Evolutionary conservation across 2,888 invertebrate species (phyloP), one percentile per base, ranked within the genome.

Genomic region (Napeogenes sylphis): DNA sequence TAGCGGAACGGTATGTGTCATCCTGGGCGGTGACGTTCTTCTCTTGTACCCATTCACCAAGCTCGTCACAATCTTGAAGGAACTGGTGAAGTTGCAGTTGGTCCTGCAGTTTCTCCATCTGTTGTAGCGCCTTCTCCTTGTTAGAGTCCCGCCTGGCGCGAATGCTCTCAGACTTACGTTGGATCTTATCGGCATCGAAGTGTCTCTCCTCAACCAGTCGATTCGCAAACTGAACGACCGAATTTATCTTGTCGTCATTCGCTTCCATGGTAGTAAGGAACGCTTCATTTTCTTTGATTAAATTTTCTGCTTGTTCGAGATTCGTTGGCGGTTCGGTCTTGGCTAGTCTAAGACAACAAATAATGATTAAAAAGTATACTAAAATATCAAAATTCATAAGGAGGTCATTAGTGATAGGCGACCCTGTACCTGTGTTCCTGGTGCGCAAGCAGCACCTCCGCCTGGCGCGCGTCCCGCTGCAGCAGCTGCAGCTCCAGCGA

Each of bases 201-300:
- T 99, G 99, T 51, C 96, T 95, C 77, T 98, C 98, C 74, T 98
- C 97, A 66, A 96, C 95, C 30, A 97, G 92, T 14, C 97, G 93
- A 76, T 96, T 95, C 66, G 99, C 98, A 82, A 99, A 99, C 82
- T 97, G 97, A 0, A 98, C 95, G 54, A 99, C 97, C 0, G 96
- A 96, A 83, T 99, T 98, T 81, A 99, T 97, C 91, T 99, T 99
- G 82, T 99, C 99, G 83, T 99, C 99, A 88, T 99, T 99, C 13
- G 99, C 99, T 84, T 99, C 99, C 98, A 99, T 98, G 4, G 99
- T 99, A 0, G 99, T 99, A 76, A 99, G 94, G 93, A 99, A 99
- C 0, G 99, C 98, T 84, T 99, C 99, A 88, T 99, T 98, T 56
- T 98, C 95, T 87, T 99, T 99, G 79, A 99, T 95, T 80, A 96